Conservation (phyloP, 2,113 vertebrate species). For the Pygoscelis antarcticus region DNA sequence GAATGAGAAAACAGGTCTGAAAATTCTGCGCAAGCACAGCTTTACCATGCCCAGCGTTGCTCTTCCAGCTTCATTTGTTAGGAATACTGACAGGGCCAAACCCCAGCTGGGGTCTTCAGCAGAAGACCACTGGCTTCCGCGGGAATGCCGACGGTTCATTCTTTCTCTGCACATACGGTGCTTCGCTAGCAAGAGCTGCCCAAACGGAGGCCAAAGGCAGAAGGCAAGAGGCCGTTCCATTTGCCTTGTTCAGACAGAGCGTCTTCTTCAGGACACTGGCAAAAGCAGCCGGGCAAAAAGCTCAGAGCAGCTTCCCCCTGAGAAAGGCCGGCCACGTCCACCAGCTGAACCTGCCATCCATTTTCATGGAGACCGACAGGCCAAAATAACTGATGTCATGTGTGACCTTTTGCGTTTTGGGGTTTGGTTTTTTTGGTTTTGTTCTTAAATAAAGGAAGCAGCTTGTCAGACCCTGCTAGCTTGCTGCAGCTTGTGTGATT, state of each 20-base stretch:
- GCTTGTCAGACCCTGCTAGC: not conserved
- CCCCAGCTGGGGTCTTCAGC: fast-evolving
- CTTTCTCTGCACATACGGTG: fast-evolving
- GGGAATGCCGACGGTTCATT: fast-evolving
- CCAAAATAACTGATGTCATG: fast-evolving
- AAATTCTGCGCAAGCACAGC: not conserved
- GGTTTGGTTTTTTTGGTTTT: not conserved
- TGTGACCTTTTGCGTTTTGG: not conserved
- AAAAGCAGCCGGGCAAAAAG: not conserved
- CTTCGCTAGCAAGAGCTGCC: not conserved
- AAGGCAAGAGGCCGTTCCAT: not conserved
- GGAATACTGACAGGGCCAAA: too few relatives aligned
- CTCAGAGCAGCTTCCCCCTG: not conserved
- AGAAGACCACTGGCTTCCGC: not conserved
- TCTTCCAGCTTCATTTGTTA: not conserved
- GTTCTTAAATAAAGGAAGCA: slow-evolving; percentile 1
- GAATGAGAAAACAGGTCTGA: not conserved
- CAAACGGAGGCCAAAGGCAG: not conserved
- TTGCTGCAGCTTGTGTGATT: not conserved
- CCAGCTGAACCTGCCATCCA: fast-evolving
- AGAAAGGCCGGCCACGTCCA: not conserved
- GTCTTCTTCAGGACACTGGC: not conserved
- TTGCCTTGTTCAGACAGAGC: not conserved
- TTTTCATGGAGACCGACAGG: fast-evolving
- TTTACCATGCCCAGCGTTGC: not conserved